Conservation (phyloP, 2,797 vertebrate species). For the Alcedo atthis region DNA sequence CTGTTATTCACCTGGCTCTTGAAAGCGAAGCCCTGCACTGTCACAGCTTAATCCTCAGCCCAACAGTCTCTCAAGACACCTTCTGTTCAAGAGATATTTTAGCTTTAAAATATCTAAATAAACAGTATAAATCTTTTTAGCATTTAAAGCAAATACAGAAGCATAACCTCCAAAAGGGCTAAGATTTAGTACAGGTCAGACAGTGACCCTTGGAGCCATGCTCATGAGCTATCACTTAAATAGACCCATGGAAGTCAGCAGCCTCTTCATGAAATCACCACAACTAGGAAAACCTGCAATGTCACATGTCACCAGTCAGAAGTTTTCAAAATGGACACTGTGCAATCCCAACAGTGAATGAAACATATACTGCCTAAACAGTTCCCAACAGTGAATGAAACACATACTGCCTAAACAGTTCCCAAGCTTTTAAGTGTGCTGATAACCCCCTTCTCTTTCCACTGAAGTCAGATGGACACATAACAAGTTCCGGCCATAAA, state of each 20-base stretch:
- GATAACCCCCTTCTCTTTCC: not conserved
- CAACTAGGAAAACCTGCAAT: not conserved
- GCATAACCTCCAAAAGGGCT: not conserved
- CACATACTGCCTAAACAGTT: not conserved
- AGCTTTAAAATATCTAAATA: not conserved
- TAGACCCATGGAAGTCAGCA: not conserved
- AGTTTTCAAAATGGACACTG: not conserved
- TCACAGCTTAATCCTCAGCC: not conserved
- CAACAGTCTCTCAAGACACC: not conserved
- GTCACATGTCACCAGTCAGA: not conserved
- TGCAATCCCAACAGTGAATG: not conserved
- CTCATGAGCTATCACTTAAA: not conserved
- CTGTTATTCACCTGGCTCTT: not conserved
- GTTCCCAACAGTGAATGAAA: not conserved
- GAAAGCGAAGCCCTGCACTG: not conserved
- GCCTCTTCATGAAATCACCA: not conserved
- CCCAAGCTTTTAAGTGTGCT: not conserved
- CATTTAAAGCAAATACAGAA: not conserved
- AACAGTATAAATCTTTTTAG: not conserved
- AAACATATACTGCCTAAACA: not conserved
- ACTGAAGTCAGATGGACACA: not conserved
- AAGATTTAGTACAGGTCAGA: not conserved
- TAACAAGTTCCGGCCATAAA: not conserved
- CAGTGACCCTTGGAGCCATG: not conserved
- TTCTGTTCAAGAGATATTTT: not conserved